Conservation (phyloP, 1,140 invertebrate species). For the Tetragnatha versicolor region DNA sequence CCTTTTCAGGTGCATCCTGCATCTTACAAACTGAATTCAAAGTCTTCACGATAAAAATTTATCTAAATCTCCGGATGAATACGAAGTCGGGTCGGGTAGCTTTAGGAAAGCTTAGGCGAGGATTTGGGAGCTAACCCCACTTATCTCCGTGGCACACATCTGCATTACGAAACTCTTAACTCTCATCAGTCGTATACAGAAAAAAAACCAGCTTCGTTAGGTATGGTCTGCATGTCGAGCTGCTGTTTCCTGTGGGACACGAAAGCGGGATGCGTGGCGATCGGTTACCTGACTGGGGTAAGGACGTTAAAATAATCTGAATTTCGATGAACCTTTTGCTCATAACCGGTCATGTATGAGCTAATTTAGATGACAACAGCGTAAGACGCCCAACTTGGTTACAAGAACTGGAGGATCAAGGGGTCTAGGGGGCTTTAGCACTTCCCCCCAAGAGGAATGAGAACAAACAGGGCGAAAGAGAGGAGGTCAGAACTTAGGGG, state of each 20-base stretch:
- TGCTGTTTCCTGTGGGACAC: constrained; percentile 11
- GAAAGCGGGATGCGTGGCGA: constrained; percentile 1
- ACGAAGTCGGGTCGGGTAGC: too few relatives aligned
- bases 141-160: too few relatives aligned
- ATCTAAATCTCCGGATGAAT: too few relatives aligned
- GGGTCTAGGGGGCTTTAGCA: background rate
- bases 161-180: too few relatives aligned
- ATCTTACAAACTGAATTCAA: too few relatives aligned
- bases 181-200: too few relatives aligned
- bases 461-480: background rate
- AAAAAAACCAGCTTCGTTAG: too few relatives aligned
- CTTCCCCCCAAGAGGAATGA: too few relatives aligned
- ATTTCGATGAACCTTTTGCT: background rate
- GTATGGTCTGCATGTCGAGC: constrained; percentile 3
- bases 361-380: background rate
- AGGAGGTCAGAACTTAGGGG: background rate
- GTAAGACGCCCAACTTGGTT: background rate
- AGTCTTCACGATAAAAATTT: too few relatives aligned
- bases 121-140: background rate
- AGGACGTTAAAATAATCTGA: background rate
- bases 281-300: constrained; percentile 40
- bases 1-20: too few relatives aligned
- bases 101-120: too few relatives aligned
- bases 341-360: background rate
- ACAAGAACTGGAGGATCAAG: background rate